Percentiles rank a stretch among this genome's conserved stretches.
Conservation (phyloP, 2,888 invertebrate species). For the Sarcophaga rosellei region DNA sequence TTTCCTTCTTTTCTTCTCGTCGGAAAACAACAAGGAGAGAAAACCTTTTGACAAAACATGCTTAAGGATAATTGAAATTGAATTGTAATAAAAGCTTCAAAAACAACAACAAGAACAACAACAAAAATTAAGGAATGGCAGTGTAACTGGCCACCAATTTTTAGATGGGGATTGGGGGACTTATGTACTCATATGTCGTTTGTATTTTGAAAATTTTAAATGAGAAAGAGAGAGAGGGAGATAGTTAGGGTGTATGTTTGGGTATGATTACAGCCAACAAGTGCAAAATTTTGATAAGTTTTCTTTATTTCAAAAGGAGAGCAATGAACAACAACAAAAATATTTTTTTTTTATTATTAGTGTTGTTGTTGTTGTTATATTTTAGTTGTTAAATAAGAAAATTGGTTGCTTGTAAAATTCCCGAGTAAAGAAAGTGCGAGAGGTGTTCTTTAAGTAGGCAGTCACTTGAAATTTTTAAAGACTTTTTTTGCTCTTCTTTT, state of each 20-base stretch:
- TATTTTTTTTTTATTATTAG: slow-evolving; percentile 24
- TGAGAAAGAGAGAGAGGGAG: too few species aligned
- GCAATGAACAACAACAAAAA: slow-evolving; percentile 32
- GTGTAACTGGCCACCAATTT: background rate
- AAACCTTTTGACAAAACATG: slow-evolving; percentile 37
- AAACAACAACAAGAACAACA: background rate
- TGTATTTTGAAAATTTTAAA: slow-evolving; percentile 20
- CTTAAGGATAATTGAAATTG: slow-evolving; percentile 68
- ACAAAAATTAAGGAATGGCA: background rate
- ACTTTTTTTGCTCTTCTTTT: too few species aligned
- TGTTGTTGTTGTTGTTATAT: background rate
- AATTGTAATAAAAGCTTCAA: slow-evolving; percentile 46
- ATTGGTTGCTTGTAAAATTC: slow-evolving; percentile 53
- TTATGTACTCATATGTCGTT: background rate
- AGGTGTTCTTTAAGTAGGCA: too few species aligned
- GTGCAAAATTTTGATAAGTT: slow-evolving; percentile 67
- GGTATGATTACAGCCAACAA: slow-evolving; percentile 29
- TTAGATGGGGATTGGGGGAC: background rate
- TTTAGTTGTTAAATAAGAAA: slow-evolving; percentile 49
- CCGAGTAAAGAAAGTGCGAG: background rate
- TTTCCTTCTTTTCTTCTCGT: background rate
- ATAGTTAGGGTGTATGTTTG: background rate
- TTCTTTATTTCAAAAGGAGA: slow-evolving; percentile 32
- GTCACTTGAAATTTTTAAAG: too few species aligned
- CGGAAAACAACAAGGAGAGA: background rate